Base-by-base conservation (phyloP, 2,888 invertebrate species). In the Tanypteryx hageni region DNA sequence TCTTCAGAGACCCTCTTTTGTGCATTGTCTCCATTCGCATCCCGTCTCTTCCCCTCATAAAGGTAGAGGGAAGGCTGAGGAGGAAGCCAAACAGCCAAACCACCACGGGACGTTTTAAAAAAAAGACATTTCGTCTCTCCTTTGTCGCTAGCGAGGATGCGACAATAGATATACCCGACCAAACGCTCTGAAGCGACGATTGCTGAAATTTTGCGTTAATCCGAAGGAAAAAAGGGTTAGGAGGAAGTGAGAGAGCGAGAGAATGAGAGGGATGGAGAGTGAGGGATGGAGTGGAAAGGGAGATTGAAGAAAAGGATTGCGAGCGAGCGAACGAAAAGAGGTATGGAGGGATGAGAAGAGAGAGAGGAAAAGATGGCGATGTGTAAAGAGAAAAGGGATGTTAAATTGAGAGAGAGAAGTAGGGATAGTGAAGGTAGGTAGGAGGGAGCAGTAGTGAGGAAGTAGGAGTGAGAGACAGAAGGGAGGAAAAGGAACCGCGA, bases 11-110 rank as follows among this genome's bases (percentile, higher is more conserved):
- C 14, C 64, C 14, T 76, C 76, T 76, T 44, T 76, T 76, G 76
- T 76, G 22, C 76, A 76, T 76, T 76, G 76, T 76, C 76, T 13
- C 76, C 76, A 76, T 76, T 76, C 76, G 76, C 22, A 76, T 76
- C 76, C 76, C 76, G 76, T 5, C 76, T 76, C n/a, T 64, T 7
- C 64, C 18, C 27, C 8, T 27, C 8, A 27, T 44, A 44, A 44
- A 44, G 44, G 44, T 44, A 44, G 44, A 44, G 44, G 44, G 44
- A 44, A 44, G 44, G 4, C 11, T 4, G 76, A 27, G 76, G 10
- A 76, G 68, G 68, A 68, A 68, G 68, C n/a, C 68, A 68, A 68
- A 68, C 68, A 68, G 68, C 22, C 68, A 22, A 76, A 27, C 76
- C 76, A 27, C 76, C 13, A 76, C 76, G 76, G 76, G 27, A 13